A percentile compares a stretch with the other conserved stretches of the same genome.
These are phyloP conservation scores for Neolamprologus sp. DNA, from an alignment of 2,113 vertebrate species.

Conservation along the genomic window DNA sequence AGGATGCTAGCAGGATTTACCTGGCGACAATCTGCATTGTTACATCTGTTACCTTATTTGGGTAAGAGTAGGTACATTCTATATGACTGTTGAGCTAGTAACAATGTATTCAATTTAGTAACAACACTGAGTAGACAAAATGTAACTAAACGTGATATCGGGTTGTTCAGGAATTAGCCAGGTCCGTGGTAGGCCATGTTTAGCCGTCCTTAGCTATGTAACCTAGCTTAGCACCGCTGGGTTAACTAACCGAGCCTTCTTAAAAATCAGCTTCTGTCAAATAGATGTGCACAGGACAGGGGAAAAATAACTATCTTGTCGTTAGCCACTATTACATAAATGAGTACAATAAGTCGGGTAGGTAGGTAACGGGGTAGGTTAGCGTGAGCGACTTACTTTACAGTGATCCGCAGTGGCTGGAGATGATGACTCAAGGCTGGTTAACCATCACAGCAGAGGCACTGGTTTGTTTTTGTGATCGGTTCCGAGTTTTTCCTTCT, in stretches of 20 bases:
- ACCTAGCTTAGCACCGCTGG: conserved; percentile 31
- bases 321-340: conserved; percentile 15
- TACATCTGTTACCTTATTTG: background rate
- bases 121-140: rapidly evolving
- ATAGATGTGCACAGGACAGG: conserved; percentile 10
- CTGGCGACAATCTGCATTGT: background rate
- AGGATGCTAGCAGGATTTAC: background rate
- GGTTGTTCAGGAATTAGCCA: background rate
- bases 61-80: no score
- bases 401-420: conserved; percentile 36
- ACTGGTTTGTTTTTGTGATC: conserved; percentile 14
- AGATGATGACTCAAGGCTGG: conserved; percentile 23
- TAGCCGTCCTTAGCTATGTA: conserved; percentile 4
- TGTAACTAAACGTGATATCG: background rate
- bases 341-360: background rate
- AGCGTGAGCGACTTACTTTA: conserved; percentile 49
- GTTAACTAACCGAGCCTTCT: background rate
- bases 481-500: background rate
- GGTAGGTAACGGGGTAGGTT: background rate
- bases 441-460: conserved; percentile 19
- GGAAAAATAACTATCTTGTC: background rate
- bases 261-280: conserved; percentile 11
- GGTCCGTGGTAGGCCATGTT: conserved; percentile 30
- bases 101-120: rapidly evolving
- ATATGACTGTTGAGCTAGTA: rapidly evolving